Evolutionary conservation across 2,113 vertebrate genomes (phyloP), one percentile per base, ranked within the genome.

Genomic region (Cathartes aura): DNA sequence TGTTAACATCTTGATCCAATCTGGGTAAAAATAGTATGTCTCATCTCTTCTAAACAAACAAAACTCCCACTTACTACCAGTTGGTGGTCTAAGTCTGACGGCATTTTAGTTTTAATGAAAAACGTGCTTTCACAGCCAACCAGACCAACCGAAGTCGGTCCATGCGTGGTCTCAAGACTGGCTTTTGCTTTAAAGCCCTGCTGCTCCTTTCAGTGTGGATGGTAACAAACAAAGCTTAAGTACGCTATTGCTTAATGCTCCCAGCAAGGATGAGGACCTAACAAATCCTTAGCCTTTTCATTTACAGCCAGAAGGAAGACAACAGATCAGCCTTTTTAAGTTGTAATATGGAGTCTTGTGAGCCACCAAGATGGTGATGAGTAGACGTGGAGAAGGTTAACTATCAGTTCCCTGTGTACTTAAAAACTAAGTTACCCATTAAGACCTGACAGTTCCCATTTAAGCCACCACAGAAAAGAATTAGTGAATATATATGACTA

Each of bases 1-100:
- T 82, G 72, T 68, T 96, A 95, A 84, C 91, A 87, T 87, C 91
- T 93, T 90, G 86, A 89, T 84, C 56, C 55, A 87, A 93, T 83
- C 47, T 71, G 80, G 4, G 3, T 55, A 94, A 96, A 97, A 96
- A 90, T 34, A 90, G 90, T 80, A 73, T 7, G 36, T 58, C 62
- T 81, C 48, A 45, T 68, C 53, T 68, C 84, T 94, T 94, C 79
- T 82, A 91, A 96, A 94, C 84, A 93, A 96, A 94, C 62, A 90
- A 91, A 94, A 40, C 2, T 15, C 23, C 34, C 87, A 70, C 70
- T 90, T 68, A 55, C 48, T 48, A 82, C 13, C 93, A 91, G 87
- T 36, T 75, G 82, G 87, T 72, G 83, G 82, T 71, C 84, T 60
- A 63, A 63, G 40, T 56, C 82, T 84, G 59, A 93, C n/a, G 48